A percentile compares a stretch with the other conserved stretches of the same genome.
phyloP scores from a whole-genome alignment of 2,888 invertebrate species.

The Camponotus fellah region DNA sequence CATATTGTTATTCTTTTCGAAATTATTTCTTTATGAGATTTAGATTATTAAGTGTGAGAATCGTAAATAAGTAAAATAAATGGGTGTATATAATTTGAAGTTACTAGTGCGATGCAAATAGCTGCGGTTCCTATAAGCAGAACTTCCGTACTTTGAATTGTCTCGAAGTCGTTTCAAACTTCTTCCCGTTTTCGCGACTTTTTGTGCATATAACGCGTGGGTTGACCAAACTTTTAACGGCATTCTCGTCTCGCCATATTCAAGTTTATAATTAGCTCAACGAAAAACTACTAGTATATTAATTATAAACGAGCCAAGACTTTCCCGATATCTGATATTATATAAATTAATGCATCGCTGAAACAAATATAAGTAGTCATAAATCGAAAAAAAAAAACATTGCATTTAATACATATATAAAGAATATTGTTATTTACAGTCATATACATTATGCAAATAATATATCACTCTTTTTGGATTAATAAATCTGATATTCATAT shows the following conservation, averaged over 20 bases:
- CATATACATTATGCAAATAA: not conserved
- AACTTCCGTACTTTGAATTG: conserved; percentile 32
- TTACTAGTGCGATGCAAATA: conserved; percentile 31
- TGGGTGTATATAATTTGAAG: not conserved
- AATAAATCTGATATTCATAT: no score
- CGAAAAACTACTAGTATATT: conserved; percentile 57
- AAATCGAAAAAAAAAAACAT: not conserved
- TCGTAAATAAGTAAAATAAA: not conserved
- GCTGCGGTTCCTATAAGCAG: conserved; percentile 32
- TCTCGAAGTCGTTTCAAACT: conserved; percentile 49
- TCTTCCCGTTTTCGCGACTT: conserved; percentile 44
- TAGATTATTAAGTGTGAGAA: conserved; percentile 13
- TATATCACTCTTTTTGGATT: not conserved
- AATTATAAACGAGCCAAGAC: conserved; percentile 62
- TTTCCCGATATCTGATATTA: conserved; percentile 38
- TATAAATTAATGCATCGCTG: conserved; percentile 32
- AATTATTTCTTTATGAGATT: not conserved
- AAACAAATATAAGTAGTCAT: not conserved
- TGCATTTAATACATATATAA: not conserved
- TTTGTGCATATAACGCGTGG: conserved; percentile 39
- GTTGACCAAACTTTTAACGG: conserved; percentile 63
- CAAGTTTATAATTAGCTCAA: conserved; percentile 72
- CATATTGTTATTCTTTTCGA: not conserved
- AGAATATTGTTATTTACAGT: not conserved
- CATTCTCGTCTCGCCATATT: conserved; percentile 43